Evolutionary conservation across 2,797 vertebrate genomes (phyloP).

Genomic region (Pangasius mekongensis): DNA sequence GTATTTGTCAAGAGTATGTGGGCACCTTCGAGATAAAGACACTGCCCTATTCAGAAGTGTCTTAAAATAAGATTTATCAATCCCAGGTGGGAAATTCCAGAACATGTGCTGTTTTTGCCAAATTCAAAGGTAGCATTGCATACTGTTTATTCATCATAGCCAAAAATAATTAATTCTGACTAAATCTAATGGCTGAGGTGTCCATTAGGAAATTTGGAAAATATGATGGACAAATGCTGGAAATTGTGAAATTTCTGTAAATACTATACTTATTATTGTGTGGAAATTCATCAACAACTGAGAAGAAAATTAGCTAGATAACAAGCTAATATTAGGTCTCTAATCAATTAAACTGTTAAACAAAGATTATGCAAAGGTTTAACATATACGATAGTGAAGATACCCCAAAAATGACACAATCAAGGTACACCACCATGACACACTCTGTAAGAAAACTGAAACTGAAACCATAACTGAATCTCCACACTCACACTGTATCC

Average conservation of each 20-base stretch:
- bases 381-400: background rate
- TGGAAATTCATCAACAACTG: background rate
- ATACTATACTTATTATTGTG: background rate
- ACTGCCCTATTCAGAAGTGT: background rate
- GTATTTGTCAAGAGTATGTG: background rate
- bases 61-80: background rate
- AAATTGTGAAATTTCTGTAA: background rate
- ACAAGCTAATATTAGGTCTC: background rate
- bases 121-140: background rate
- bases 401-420: background rate
- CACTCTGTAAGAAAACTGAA: background rate
- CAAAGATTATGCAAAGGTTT: background rate
- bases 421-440: background rate
- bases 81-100: background rate
- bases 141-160: background rate
- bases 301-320: background rate
- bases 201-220: background rate
- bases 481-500: constrained; percentile 74
- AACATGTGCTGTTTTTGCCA: background rate
- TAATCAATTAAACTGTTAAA: background rate
- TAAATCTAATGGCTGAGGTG: background rate
- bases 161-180: background rate
- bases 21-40: background rate
- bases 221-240: background rate
- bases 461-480: background rate